Evolutionary conservation across 2,797 vertebrate genomes (phyloP).

Genomic region (Halcyon leucocephala): DNA sequence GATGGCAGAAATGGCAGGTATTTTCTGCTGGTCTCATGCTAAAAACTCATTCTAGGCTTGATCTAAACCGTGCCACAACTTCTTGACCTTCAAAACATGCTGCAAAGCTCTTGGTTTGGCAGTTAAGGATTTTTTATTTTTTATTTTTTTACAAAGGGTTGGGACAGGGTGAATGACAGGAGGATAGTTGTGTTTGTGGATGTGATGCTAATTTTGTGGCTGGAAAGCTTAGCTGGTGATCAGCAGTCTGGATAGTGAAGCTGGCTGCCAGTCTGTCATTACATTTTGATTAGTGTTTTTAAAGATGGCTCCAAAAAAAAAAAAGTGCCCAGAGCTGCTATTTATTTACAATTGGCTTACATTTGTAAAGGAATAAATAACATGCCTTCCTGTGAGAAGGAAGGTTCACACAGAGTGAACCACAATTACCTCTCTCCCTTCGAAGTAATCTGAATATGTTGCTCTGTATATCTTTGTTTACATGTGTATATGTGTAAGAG

Average conservation of each 20-base stretch:
- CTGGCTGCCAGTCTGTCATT: conserved; percentile 60
- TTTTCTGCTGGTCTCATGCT: background rate
- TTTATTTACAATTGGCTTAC: conserved; percentile 44
- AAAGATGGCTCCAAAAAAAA: conserved; percentile 42
- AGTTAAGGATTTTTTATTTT: background rate
- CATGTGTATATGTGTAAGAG: background rate
- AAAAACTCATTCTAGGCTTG: background rate
- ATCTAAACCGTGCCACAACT: background rate
- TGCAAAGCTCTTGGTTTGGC: background rate
- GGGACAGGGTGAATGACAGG: background rate
- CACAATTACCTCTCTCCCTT: background rate
- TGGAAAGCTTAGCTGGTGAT: conserved; percentile 46
- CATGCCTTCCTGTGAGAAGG: background rate
- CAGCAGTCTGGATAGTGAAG: conserved; percentile 14
- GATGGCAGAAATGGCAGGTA: background rate
- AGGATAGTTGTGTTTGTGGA: background rate
- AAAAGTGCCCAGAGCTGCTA: conserved; percentile 27
- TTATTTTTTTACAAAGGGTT: background rate
- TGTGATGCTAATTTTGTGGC: conserved; percentile 48
- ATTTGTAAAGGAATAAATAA: conserved; percentile 40
- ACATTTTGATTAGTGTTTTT: conserved; percentile 58
- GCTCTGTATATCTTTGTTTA: background rate
- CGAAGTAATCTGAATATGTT: background rate
- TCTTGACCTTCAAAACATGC: background rate
- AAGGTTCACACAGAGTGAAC: background rate